Conservation (phyloP, 1,140 invertebrate genomes). For the Nasonia giraulti region DNA sequence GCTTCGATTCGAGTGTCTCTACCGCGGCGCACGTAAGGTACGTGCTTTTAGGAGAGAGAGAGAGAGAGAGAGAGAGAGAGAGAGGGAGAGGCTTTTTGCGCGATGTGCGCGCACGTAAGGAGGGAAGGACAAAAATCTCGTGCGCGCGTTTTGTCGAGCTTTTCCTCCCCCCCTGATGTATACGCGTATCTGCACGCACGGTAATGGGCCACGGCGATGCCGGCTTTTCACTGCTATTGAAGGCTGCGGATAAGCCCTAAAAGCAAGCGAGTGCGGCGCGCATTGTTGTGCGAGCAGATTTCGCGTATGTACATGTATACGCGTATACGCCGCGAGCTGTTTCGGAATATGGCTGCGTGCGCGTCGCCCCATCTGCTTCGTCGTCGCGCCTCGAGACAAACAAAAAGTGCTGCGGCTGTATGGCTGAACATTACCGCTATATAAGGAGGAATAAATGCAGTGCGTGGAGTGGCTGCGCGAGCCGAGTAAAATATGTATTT, state of each 20-base stretch:
- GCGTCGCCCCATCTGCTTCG: neutral
- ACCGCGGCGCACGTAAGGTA: neutral
- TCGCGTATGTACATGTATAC: neutral
- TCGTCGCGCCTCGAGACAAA: neutral
- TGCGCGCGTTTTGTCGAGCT: neutral
- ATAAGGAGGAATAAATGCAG: neutral
- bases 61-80: too few species aligned
- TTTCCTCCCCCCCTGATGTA: neutral
- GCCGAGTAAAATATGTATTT: neutral
- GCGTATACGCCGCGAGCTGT: neutral
- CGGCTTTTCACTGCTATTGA: neutral
- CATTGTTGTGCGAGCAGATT: neutral
- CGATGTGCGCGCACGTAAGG: neutral
- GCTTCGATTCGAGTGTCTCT: neutral
- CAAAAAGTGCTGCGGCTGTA: neutral
- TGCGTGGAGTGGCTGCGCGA: neutral
- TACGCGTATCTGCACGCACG: neutral
- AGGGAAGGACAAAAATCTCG: neutral
- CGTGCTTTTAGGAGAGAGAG: neutral
- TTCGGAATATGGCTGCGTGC: neutral
- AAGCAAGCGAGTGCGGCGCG: neutral
- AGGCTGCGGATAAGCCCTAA: conserved; percentile 1
- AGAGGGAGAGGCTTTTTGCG: neutral
- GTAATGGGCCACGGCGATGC: neutral
- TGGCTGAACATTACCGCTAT: neutral